Evolutionary conservation across 1,140 invertebrate genomes (phyloP).

Genomic region (Drosophila lowei): DNA sequence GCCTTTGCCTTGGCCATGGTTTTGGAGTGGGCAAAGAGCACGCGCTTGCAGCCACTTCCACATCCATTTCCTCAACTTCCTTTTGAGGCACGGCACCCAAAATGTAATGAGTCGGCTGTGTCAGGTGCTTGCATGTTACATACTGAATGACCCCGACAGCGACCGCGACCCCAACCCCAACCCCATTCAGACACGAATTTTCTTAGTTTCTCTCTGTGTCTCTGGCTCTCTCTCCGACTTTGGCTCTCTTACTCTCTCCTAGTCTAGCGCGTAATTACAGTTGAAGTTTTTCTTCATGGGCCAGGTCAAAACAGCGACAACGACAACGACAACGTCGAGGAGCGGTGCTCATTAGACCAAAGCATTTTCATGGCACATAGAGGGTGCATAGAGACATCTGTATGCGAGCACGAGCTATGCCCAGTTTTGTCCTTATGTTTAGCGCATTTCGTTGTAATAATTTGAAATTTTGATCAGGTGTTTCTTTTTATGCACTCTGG

Average conservation of each 20-base stretch:
- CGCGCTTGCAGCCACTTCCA: conserved; percentile 56
- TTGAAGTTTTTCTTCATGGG: conserved; percentile 70
- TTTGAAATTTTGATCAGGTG: conserved; percentile 81
- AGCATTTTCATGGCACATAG: conserved; percentile 57
- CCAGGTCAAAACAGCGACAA: conserved; percentile 25
- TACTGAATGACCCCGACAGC: conserved; percentile 55
- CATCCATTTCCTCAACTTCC: conserved; percentile 70
- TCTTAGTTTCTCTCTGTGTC: conserved; percentile 39
- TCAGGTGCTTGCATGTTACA: conserved; percentile 69
- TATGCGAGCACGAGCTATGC: conserved; percentile 65
- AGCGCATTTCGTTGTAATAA: conserved; percentile 73
- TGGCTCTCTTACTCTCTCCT: conserved; percentile 4
- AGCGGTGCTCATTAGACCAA: conserved; percentile 77
- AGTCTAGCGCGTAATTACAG: conserved; percentile 62
- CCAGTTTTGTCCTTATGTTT: conserved; percentile 70
- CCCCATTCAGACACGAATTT: conserved; percentile 56
- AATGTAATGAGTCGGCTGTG: conserved; percentile 69
- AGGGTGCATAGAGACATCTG: conserved; percentile 34
- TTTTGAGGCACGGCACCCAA: conserved; percentile 45
- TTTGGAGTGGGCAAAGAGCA: conserved; percentile 61
- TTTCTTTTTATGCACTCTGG: conserved; percentile 65
- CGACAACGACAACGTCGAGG: conserved; percentile 17
- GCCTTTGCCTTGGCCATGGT: conserved; percentile 11
- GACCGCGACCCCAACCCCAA: conserved; percentile 43
- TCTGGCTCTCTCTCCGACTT: background rate